Evolutionary conservation across 2,797 vertebrate species (phyloP).

Genomic region (Jordanella pulchra): DNA sequence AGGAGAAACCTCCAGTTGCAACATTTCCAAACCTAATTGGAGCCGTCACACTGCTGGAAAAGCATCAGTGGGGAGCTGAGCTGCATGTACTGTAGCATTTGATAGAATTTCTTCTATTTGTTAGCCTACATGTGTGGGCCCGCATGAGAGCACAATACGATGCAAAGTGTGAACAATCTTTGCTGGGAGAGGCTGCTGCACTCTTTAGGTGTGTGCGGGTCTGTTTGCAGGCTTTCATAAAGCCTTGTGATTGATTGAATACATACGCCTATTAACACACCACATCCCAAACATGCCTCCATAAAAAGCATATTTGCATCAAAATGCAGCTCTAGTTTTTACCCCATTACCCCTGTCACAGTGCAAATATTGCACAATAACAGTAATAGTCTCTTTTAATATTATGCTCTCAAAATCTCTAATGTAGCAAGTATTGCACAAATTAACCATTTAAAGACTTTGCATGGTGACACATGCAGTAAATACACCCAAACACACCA

Average conservation of each 20-base stretch:
- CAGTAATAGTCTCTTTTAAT: slow-evolving; percentile 33
- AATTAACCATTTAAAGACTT: slow-evolving; percentile 2
- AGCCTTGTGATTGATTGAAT: slow-evolving; percentile 54
- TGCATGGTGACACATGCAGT: slow-evolving; percentile 13
- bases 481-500: slow-evolving; percentile 20
- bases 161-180: slow-evolving; percentile 39
- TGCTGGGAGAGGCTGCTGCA: slow-evolving; percentile 31
- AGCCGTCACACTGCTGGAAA: slow-evolving; percentile 28
- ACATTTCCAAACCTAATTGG: slow-evolving; percentile 42
- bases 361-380: slow-evolving; percentile 36
- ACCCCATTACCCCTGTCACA: slow-evolving; percentile 58
- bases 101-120: slow-evolving; percentile 59
- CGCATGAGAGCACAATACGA: slow-evolving; percentile 34
- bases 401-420: slow-evolving; percentile 6
- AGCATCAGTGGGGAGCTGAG: slow-evolving; percentile 31
- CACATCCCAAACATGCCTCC: slow-evolving; percentile 53
- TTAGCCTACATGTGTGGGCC: slow-evolving; percentile 47
- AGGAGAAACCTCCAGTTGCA: slow-evolving; percentile 1
- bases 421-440: not conserved
- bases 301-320: not conserved
- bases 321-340: not conserved
- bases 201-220: slow-evolving; percentile 27
- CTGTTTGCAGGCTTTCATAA: slow-evolving; percentile 49
- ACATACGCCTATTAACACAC: slow-evolving; percentile 61
- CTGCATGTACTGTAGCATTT: slow-evolving; percentile 31